Conservation (phyloP, 2,797 vertebrate genomes). For the Pseudotriccus pelzelni region DNA sequence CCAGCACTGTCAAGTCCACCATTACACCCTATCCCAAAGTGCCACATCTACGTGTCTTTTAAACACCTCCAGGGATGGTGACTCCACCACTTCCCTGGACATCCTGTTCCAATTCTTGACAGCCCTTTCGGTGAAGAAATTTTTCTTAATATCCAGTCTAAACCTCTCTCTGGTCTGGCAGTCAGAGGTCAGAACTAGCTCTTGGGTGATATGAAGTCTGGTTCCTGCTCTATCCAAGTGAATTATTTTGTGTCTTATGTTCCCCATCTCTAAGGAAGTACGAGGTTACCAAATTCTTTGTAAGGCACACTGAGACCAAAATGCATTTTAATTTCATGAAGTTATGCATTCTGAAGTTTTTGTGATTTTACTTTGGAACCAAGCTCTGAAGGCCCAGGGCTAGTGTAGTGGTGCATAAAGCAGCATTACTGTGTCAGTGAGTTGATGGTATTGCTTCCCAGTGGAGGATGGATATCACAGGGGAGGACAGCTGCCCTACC, state of each 20-base stretch:
- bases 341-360: not conserved
- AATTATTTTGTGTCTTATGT: not conserved
- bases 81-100: not conserved
- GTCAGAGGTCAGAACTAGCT: not conserved
- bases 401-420: not conserved
- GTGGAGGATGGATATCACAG: not conserved
- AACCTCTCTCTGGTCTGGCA: not conserved
- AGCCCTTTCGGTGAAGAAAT: not conserved
- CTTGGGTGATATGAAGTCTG: not conserved
- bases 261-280: not conserved
- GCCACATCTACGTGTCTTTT: rapidly evolving
- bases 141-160: not conserved
- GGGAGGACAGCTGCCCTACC: not conserved
- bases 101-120: not conserved
- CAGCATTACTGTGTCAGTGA: not conserved
- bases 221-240: not conserved
- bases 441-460: not conserved
- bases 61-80: not conserved
- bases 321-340: not conserved
- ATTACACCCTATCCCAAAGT: not conserved
- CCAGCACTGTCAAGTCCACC: not conserved
- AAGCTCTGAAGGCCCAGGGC: not conserved
- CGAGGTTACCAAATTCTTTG: not conserved
- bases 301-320: not conserved
- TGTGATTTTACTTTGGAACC: not conserved